Evolutionary conservation across 2,113 vertebrate genomes (phyloP).

Genomic region (Bombycilla garrulus): DNA sequence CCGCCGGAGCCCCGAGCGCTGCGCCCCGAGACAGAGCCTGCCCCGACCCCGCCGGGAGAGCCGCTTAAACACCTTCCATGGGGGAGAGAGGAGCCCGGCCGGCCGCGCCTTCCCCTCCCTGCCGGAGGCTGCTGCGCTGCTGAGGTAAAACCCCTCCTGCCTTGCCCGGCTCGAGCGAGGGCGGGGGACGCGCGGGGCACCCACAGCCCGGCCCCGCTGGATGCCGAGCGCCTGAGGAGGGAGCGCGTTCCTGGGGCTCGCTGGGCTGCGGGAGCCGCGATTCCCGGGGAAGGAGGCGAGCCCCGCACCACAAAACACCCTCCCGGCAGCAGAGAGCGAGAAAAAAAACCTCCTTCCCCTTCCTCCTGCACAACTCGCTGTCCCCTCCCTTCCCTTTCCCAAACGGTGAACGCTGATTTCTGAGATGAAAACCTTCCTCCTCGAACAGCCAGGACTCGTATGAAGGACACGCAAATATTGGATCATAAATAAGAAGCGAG

Average conservation of each 20-base stretch:
- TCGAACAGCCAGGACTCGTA: conserved; percentile 46
- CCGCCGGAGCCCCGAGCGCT: neutral
- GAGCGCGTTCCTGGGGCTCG: neutral
- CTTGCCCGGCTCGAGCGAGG: conserved; percentile 37
- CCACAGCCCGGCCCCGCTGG: conserved; percentile 13
- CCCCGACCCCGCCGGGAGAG: conserved; percentile 37
- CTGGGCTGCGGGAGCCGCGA: neutral
- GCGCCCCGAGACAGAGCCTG: neutral
- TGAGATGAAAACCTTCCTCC: conserved; percentile 63
- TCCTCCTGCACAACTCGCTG: conserved; percentile 46
- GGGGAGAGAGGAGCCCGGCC: conserved; percentile 76
- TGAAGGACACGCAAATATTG: conserved; percentile 61
- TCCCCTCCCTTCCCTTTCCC: conserved; percentile 36
- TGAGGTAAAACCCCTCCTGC: conserved; percentile 64
- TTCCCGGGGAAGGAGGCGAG: conserved; percentile 22
- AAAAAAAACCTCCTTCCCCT: conserved; percentile 41
- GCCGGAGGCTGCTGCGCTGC: conserved; percentile 62
- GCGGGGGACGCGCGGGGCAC: conserved; percentile 41
- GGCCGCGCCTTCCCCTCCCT: conserved; percentile 63
- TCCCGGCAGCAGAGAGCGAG: conserved; percentile 47
- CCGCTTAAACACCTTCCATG: conserved; percentile 74
- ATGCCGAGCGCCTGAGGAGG: conserved; percentile 28
- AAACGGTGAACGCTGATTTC: conserved; percentile 54
- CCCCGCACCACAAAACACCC: conserved; percentile 29
- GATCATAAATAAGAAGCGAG: conserved; percentile 66